Evolutionary conservation across 2,113 vertebrate species (phyloP).

Genomic region (Neolamprologus longior): DNA sequence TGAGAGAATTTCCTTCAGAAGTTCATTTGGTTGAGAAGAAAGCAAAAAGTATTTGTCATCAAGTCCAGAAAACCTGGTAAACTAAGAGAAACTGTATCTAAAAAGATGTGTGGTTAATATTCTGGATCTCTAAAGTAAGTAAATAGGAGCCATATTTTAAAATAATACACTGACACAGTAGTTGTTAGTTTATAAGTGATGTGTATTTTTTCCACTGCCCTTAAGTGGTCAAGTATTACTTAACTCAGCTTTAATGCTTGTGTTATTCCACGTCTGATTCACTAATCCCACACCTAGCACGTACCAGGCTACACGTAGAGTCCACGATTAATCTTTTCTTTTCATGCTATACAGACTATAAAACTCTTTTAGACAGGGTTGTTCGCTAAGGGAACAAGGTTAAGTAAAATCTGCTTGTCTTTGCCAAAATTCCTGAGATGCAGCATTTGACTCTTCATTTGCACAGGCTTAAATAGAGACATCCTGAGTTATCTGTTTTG

Average conservation of each 20-base stretch:
- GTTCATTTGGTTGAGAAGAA: not conserved
- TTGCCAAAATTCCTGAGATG: not conserved
- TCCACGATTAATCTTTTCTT: not conserved
- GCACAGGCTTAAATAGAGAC: not conserved
- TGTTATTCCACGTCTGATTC: not conserved
- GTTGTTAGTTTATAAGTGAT: not conserved
- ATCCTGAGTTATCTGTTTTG: not conserved
- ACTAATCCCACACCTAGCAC: not conserved
- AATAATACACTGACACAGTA: not conserved
- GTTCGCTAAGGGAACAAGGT: not conserved
- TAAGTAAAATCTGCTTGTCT: not conserved
- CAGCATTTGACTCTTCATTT: not conserved
- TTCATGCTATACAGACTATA: not conserved
- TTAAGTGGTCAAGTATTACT: not conserved
- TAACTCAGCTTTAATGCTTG: not conserved
- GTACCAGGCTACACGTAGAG: not conserved
- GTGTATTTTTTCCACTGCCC: not conserved
- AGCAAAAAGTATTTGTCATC: not conserved
- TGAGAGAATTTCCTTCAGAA: not conserved
- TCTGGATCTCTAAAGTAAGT: not conserved
- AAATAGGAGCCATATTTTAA: not conserved
- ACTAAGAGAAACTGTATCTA: not conserved
- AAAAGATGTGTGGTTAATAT: not conserved
- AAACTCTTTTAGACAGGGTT: not conserved
- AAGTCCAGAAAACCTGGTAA: not conserved